Evolutionary conservation across 2,888 invertebrate genomes (phyloP).

Genomic region (Drepanosiphum platanoidis): DNA sequence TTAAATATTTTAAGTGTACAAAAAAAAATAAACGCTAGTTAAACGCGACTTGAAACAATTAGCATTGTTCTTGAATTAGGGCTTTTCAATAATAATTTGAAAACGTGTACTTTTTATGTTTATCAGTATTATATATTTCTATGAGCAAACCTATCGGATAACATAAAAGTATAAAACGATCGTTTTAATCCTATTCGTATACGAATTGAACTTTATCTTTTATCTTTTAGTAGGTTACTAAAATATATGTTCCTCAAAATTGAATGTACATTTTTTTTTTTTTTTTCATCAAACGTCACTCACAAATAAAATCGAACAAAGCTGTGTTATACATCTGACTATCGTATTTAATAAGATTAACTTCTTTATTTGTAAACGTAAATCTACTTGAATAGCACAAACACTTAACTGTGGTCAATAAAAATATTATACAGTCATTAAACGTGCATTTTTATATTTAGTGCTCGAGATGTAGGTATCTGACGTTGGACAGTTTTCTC

Average conservation of each 20-base stretch:
- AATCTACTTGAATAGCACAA: constrained; percentile 25
- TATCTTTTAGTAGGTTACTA: not conserved
- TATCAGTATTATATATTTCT: no score
- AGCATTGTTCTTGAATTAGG: no score
- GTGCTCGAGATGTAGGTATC: constrained; percentile 7
- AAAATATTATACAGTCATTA: constrained; percentile 24
- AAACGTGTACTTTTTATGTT: no score
- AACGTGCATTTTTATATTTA: constrained; percentile 7
- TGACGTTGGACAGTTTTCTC: not conserved
- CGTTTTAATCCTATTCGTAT: not conserved
- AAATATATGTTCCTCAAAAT: not conserved
- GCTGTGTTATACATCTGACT: constrained; percentile 13
- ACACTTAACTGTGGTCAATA: constrained; percentile 22
- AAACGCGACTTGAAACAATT: no score
- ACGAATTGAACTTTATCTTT: not conserved
- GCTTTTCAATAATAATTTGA: no score
- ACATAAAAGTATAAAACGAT: no score
- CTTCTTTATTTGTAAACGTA: constrained; percentile 18
- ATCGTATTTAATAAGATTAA: constrained; percentile 30
- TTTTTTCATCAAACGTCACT: not conserved
- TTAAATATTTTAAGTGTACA: no score
- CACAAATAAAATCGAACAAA: not conserved
- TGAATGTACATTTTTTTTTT: constrained; percentile 8
- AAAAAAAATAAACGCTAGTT: no score
- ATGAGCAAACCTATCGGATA: no score